Evolutionary conservation across 2,888 invertebrate genomes (phyloP).

Genomic region (Chaitophorus viminalis): DNA sequence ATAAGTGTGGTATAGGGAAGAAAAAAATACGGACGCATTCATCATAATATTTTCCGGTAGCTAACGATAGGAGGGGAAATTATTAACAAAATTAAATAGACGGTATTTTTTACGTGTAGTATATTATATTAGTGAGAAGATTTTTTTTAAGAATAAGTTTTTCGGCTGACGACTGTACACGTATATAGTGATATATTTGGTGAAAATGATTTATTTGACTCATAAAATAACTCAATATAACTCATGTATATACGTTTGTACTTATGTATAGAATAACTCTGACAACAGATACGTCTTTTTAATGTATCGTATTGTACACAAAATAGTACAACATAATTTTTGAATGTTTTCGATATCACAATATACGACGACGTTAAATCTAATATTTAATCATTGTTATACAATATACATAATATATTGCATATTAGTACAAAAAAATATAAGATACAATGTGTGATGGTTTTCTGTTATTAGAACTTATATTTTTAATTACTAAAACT

Average conservation of each 20-base stretch:
- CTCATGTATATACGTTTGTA: not conserved
- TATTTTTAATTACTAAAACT: no score
- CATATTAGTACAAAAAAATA: no score
- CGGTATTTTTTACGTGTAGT: not conserved
- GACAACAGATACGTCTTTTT: not conserved
- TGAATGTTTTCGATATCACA: not conserved
- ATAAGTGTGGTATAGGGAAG: not conserved
- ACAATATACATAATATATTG: no score
- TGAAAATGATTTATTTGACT: constrained; percentile 5
- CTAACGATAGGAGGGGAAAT: not conserved
- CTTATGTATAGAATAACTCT: not conserved
- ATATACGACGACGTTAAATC: no score
- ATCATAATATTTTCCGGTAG: not conserved
- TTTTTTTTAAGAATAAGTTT: not conserved
- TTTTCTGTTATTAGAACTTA: no score
- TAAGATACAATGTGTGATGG: no score
- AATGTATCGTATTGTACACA: not conserved
- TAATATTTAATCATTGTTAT: no score
- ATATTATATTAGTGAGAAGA: not conserved
- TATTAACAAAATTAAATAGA: constrained; percentile 18
- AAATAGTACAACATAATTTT: not conserved
- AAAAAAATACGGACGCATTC: not conserved
- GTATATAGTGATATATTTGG: no score
- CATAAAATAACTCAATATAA: not conserved
- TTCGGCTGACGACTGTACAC: not conserved